Percentiles rank a stretch among this genome's conserved stretches.
Conservation (phyloP, 2,888 invertebrate genomes). For the Anorthoa munda region DNA sequence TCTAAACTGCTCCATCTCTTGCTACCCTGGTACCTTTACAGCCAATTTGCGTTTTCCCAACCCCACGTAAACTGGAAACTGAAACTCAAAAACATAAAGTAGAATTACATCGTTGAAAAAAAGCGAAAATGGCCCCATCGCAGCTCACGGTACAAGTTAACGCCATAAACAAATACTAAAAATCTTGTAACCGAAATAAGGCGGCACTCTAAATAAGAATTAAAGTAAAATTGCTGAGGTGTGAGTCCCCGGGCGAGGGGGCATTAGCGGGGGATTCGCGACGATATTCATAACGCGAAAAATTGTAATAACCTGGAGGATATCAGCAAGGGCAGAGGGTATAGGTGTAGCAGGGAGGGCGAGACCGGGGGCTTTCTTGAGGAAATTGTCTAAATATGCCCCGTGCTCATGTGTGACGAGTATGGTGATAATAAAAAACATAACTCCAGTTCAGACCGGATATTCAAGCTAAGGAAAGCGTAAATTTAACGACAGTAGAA, state of each 20-base stretch:
- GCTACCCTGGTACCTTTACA: constrained; percentile 69
- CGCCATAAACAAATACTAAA: constrained; percentile 90
- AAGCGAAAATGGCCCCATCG: constrained; percentile 85
- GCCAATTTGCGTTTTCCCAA: constrained; percentile 80
- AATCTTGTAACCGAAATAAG: constrained; percentile 90
- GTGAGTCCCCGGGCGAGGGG: constrained; percentile 85
- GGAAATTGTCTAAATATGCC: constrained; percentile 89
- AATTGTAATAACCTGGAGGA: constrained; percentile 90
- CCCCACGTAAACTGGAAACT: constrained; percentile 74
- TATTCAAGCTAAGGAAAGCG: constrained; percentile 55
- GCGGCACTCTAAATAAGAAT: constrained; percentile 90
- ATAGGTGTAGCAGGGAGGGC: constrained; percentile 78
- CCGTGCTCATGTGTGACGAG: constrained; percentile 69
- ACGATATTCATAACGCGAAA: constrained; percentile 91
- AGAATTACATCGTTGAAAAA: constrained; percentile 82
- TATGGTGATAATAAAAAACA: constrained; percentile 40
- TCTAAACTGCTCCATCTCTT: constrained; percentile 69
- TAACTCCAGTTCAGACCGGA: constrained; percentile 48
- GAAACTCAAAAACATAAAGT: constrained; percentile 76
- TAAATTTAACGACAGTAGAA: constrained; percentile 64
- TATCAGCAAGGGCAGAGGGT: constrained; percentile 82
- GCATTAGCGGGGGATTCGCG: constrained; percentile 80
- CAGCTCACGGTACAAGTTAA: constrained; percentile 82
- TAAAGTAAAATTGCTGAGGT: constrained; percentile 90
- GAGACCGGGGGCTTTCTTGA: constrained; percentile 82